Percentiles rank a stretch among this genome's conserved stretches.
Conservation (phyloP, 2,888 invertebrate species). For the Villa cingulata region DNA sequence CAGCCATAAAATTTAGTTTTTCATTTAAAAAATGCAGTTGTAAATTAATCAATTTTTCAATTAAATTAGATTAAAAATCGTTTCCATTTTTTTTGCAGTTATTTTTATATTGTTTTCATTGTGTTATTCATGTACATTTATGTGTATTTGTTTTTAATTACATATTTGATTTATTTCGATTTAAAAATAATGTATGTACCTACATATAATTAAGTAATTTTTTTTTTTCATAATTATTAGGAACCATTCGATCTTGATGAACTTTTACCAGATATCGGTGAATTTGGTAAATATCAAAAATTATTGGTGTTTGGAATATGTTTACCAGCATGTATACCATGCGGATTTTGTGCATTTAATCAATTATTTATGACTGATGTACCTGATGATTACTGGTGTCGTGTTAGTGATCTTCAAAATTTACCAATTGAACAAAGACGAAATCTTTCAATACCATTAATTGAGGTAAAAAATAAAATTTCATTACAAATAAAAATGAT, state of each 20-base stretch:
- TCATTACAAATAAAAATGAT: background rate
- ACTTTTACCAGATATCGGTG: conserved; percentile 69
- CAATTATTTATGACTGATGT: conserved; percentile 87
- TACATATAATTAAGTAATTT: too few relatives aligned
- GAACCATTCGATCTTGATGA: conserved; percentile 65
- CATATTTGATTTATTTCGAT: too few relatives aligned
- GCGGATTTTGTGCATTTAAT: conserved; percentile 85
- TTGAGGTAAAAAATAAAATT: conserved; percentile 35
- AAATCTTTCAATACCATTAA: conserved; percentile 49
- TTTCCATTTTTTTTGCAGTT: too few relatives aligned
- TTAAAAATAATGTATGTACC: too few relatives aligned
- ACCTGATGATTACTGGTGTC: conserved; percentile 77
- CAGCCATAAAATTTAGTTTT: too few relatives aligned
- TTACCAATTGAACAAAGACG: conserved; percentile 45
- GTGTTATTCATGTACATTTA: too few relatives aligned
- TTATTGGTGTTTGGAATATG: conserved; percentile 73
- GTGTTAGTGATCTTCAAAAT: conserved; percentile 49
- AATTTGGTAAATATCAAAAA: conserved; percentile 82
- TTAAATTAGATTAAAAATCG: too few relatives aligned
- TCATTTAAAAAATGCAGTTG: too few relatives aligned
- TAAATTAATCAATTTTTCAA: too few relatives aligned
- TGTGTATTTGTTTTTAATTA: too few relatives aligned
- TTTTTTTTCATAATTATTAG: conserved; percentile 16
- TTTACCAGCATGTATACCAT: conserved; percentile 76
- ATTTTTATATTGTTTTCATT: too few relatives aligned